A percentile compares a stretch with the other conserved stretches of the same genome.
These are phyloP conservation scores for Microctonus brassicae DNA, from an alignment of 2,888 invertebrate species.

Conservation along the genomic window DNA sequence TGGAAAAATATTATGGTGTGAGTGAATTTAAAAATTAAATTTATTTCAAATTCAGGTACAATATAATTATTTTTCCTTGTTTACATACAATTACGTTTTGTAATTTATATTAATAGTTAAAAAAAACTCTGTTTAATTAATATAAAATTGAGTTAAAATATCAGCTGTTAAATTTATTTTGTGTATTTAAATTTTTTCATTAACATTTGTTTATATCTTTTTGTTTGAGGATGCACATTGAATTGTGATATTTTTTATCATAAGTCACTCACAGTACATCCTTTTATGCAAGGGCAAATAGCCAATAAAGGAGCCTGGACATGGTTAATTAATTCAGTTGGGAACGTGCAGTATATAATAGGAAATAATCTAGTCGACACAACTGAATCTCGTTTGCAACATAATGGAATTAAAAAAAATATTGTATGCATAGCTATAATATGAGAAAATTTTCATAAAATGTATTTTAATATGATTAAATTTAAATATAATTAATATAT, in stretches of 20 bases:
- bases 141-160: neutral
- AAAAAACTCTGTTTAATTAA: neutral
- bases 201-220: neutral
- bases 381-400: neutral
- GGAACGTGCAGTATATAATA: neutral
- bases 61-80: neutral
- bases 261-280: constrained; percentile 17
- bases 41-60: too few species aligned
- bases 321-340: neutral
- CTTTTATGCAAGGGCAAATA: neutral
- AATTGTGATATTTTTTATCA: neutral
- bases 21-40: too few species aligned
- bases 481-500: neutral
- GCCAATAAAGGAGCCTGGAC: neutral
- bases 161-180: neutral
- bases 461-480: neutral
- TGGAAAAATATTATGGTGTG: constrained; percentile 45
- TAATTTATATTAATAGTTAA: neutral
- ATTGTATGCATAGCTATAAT: neutral
- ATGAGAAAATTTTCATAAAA: neutral
- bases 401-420: neutral
- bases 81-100: too few species aligned
- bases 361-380: neutral
- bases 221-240: constrained; percentile 22
- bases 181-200: neutral